Evolutionary conservation across 2,113 vertebrate species (phyloP), one percentile per base, ranked within the genome.

Genomic region (Thomomys bottae): DNA sequence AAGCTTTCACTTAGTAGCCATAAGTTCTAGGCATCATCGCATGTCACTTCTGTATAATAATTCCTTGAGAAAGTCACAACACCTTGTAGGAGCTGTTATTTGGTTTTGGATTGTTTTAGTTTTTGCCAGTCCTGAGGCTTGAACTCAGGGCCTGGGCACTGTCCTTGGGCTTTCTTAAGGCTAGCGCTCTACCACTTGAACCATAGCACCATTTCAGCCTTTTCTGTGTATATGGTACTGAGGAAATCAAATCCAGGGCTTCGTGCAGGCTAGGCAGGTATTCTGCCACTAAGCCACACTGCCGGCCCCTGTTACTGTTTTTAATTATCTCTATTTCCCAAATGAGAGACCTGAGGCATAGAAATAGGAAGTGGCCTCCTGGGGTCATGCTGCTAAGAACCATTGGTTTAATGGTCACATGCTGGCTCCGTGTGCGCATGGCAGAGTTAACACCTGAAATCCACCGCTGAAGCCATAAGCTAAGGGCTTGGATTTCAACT

Each of bases 11-110:
- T 26, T 3, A 8, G 20, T 4, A 34, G 20, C 2, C 66, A 63
- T 24, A 8, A 20, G 5, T 67, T 15, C 67, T 42, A 9, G 21
- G 45, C 7, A 14, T 0, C 0, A 42, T 32, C 75, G 38, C 28
- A 0, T 0, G 0, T 9, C 15, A 17, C 12, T 71, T 71, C 12
- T 2, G 0, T 34, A 1, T 10, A 6, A 45, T 20, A 77, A 67
- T 21, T 57, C 36, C n/a, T 84, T 18, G 14, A 10, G 64, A 42
- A 9, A 2, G 2, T 49, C 32, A 36, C 21, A 63, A 20, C 30
- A 71, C 4, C 5, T 32, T 57, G 1, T 12, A 6, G 28, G 40
- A 7, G 7, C 23, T 18, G 4, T n/a, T n/a, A n/a, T n/a, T n/a
- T n/a, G n/a, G n/a, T n/a, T n/a, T n/a, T n/a, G n/a, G n/a, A n/a